Conservation (phyloP, 2,113 vertebrate genomes). For the Nycticryphes semicollaris region DNA sequence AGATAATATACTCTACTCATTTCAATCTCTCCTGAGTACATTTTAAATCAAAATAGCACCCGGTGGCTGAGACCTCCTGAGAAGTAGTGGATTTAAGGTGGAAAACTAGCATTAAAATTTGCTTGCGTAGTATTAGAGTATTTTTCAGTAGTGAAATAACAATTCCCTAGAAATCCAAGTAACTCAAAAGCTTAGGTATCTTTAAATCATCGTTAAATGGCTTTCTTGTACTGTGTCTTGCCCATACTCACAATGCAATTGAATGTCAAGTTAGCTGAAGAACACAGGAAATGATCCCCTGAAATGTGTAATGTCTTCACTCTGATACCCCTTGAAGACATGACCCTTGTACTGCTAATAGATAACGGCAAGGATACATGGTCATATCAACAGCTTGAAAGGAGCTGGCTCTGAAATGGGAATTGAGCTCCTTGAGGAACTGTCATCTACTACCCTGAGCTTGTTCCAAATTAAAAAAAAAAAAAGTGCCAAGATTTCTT, state of each 20-base stretch:
- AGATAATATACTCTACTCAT: neutral
- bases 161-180: neutral
- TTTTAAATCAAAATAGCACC: slow-evolving; percentile 41
- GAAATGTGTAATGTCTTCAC: neutral
- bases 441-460: neutral
- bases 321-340: neutral
- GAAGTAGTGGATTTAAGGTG: neutral
- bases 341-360: neutral
- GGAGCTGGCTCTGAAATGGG: neutral
- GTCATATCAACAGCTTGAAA: accelerated
- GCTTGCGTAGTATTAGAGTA: neutral
- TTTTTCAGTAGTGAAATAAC: neutral
- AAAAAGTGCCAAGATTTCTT: neutral
- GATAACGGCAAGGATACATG: neutral
- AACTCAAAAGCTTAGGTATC: neutral
- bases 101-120: neutral
- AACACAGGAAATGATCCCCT: neutral
- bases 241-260: neutral
- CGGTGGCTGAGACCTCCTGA: neutral
- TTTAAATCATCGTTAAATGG: neutral
- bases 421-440: neutral
- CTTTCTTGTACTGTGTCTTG: neutral
- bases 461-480: neutral
- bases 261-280: neutral
- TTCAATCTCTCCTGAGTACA: neutral